Percentiles rank a stretch among this genome's conserved stretches.
phyloP scores from a whole-genome alignment of 1,140 invertebrate species.

The Drosophila funebris region DNA sequence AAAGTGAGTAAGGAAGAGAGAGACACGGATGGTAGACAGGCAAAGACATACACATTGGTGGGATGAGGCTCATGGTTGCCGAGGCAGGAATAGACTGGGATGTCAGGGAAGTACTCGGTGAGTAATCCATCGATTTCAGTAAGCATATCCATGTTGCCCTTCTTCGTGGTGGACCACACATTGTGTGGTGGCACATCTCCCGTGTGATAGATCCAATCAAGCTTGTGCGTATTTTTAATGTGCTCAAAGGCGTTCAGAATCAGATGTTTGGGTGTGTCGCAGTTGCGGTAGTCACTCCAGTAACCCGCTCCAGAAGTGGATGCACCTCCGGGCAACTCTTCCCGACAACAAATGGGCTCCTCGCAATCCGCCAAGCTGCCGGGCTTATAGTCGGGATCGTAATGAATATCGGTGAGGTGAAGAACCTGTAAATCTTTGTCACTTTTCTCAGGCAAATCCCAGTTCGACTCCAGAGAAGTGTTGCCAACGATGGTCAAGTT shows the following conservation, averaged over 20 bases:
- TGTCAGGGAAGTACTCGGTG: conserved; percentile 86
- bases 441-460: conserved; percentile 36
- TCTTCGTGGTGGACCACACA: conserved; percentile 90
- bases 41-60: conserved; percentile 86
- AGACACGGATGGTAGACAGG: too few species aligned
- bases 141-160: conserved; percentile 88
- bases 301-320: conserved; percentile 85
- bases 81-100: conserved; percentile 88
- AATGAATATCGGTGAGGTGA: conserved; percentile 93
- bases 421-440: conserved; percentile 85
- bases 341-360: conserved; percentile 91
- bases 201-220: conserved; percentile 92
- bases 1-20: neutral
- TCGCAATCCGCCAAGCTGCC: conserved; percentile 87
- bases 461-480: conserved; percentile 42
- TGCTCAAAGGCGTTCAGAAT: conserved; percentile 86
- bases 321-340: conserved; percentile 20
- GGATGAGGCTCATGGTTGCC: conserved; percentile 96
- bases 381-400: conserved; percentile 89
- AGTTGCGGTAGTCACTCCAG: conserved; percentile 91
- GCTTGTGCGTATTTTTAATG: conserved; percentile 85
- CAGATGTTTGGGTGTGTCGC: conserved; percentile 89
- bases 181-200: conserved; percentile 93
- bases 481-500: conserved; percentile 51
- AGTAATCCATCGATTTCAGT: conserved; percentile 86